These are phyloP conservation scores for Polietes domitor DNA, from an alignment of 2,888 invertebrate genomes.

Conservation along the genomic window DNA sequence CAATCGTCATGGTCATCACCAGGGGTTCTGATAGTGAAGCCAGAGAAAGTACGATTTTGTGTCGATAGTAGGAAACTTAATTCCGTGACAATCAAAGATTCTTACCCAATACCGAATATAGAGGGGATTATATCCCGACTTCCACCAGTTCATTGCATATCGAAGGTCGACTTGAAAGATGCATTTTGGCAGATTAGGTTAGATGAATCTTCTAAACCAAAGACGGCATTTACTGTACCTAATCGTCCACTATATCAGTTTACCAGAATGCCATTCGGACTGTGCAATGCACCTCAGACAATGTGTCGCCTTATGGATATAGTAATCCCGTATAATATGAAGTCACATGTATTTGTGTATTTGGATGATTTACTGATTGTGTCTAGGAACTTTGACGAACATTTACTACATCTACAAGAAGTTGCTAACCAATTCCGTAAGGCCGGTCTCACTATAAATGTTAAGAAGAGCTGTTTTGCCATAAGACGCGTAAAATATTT, in stretches of 20 bases:
- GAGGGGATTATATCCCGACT: too few species aligned
- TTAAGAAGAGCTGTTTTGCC: slow-evolving; percentile 11
- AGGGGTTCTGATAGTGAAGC: too few species aligned
- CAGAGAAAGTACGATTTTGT: too few species aligned
- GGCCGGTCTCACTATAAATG: slow-evolving; percentile 3
- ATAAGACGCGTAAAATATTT: background rate
- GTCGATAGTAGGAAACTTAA: background rate
- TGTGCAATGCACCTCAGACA: background rate
- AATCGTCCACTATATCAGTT: background rate
- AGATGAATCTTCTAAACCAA: background rate
- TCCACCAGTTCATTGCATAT: too few species aligned
- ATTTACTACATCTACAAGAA: background rate
- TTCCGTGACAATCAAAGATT: background rate
- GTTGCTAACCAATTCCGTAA: slow-evolving; percentile 13
- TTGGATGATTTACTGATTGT: background rate
- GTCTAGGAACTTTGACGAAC: background rate
- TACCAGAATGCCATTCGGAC: background rate
- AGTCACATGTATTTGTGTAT: background rate
- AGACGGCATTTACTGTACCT: background rate
- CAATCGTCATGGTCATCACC: too few species aligned
- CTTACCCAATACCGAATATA: too few species aligned
- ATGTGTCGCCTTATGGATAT: too few species aligned
- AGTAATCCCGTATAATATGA: background rate
- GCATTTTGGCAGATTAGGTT: too few species aligned
- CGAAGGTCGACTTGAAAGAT: too few species aligned